phyloP scores from a whole-genome alignment of 2,113 vertebrate species.

The Camelus dromedarius region DNA sequence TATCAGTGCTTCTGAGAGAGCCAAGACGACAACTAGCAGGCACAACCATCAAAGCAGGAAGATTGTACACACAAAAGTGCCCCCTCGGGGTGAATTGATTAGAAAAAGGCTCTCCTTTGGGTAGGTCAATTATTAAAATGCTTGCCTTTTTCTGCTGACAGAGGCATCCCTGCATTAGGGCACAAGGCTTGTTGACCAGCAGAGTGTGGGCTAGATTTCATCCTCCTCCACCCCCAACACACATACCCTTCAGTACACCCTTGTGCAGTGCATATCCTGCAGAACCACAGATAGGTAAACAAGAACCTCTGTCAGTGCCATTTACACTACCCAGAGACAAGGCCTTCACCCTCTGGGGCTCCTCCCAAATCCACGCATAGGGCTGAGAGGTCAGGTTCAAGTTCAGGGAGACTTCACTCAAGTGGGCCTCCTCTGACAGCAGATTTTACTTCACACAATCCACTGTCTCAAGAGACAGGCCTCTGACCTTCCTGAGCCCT shows the following conservation, averaged over 20 bases:
- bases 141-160: neutral
- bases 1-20: slow-evolving; percentile 28
- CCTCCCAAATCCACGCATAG: neutral
- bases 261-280: neutral
- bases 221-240: neutral
- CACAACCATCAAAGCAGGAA: neutral
- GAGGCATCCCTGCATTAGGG: neutral
- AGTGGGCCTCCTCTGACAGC: neutral
- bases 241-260: neutral
- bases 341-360: neutral
- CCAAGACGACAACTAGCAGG: neutral
- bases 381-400: neutral
- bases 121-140: neutral
- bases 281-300: neutral
- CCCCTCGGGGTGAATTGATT: neutral
- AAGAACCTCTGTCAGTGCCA: neutral
- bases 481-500: neutral
- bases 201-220: slow-evolving; percentile 3
- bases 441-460: neutral
- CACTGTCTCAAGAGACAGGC: neutral
- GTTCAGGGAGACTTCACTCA: neutral
- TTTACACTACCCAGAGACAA: neutral
- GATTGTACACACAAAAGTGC: neutral
- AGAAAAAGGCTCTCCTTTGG: neutral
- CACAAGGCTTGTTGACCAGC: neutral